These are phyloP conservation scores for Neoitamus cyanurus DNA, from an alignment of 2,888 invertebrate genomes.

Conservation along the genomic window DNA sequence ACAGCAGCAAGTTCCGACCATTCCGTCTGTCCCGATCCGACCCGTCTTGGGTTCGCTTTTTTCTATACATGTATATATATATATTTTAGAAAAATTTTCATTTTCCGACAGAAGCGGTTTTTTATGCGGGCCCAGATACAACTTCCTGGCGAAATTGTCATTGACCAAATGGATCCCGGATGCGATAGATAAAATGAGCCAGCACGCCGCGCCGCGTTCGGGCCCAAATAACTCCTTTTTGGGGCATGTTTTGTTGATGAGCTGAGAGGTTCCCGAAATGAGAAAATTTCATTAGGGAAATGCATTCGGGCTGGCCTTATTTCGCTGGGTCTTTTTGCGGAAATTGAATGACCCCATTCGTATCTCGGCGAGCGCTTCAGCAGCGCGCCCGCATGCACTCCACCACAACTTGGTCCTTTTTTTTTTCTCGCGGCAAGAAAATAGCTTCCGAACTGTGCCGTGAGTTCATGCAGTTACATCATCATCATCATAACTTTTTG, in stretches of 20 bases:
- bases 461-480: conserved; percentile 35
- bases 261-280: conserved; percentile 15
- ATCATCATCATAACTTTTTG: conserved; percentile 30
- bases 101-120: conserved; percentile 6
- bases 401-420: background rate
- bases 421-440: conserved; percentile 2
- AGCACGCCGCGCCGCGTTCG: background rate
- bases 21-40: background rate
- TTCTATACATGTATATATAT: background rate
- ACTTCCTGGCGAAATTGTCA: conserved; percentile 34
- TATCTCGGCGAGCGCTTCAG: background rate
- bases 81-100: conserved; percentile 6
- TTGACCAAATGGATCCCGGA: conserved; percentile 44
- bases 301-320: conserved; percentile 34
- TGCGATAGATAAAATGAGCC: conserved; percentile 38
- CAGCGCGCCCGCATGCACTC: conserved; percentile 6
- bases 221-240: conserved; percentile 2
- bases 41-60: background rate
- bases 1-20: background rate
- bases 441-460: conserved; percentile 31
- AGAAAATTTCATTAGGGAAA: conserved; percentile 44
- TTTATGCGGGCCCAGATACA: conserved; percentile 9
- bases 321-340: conserved; percentile 21
- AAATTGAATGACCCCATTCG: conserved; percentile 34
- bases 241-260: conserved; percentile 38